A percentile compares a stretch with the other conserved stretches of the same genome.
Evolutionary conservation across 2,888 invertebrate genomes (phyloP).

Genomic region (Trypoxylon attenuatum): DNA sequence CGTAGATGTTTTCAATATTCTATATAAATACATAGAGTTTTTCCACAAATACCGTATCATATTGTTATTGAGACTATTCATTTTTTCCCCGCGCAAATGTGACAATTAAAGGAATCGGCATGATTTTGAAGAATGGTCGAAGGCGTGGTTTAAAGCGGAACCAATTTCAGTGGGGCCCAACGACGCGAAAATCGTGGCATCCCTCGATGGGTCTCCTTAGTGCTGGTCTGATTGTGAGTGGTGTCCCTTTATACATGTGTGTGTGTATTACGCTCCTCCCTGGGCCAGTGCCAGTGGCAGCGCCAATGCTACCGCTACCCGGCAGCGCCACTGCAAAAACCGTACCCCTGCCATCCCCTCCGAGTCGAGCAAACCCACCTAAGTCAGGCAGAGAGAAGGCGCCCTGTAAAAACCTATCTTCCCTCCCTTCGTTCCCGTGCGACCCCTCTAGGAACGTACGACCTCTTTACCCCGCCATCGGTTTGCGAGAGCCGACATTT

Average conservation of each 20-base stretch:
- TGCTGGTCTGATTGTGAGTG: no score
- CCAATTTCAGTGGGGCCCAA: background rate
- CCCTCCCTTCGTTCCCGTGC: slow-evolving; percentile 29
- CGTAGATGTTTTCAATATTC: no score
- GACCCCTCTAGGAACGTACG: slow-evolving; percentile 35
- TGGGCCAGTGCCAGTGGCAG: slow-evolving; percentile 37
- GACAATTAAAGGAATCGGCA: no score
- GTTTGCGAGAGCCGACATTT: slow-evolving; percentile 39
- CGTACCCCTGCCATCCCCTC: slow-evolving; percentile 48
- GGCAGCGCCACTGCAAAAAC: slow-evolving; percentile 37
- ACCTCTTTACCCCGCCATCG: slow-evolving; percentile 36
- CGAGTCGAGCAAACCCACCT: slow-evolving; percentile 24
- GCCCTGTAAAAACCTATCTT: slow-evolving; percentile 48
- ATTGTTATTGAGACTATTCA: no score
- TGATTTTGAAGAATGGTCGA: no score
- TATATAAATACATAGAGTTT: no score
- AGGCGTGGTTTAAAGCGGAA: slow-evolving; percentile 33
- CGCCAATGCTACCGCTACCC: background rate
- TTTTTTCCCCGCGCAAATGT: no score
- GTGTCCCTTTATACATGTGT: slow-evolving; percentile 35
- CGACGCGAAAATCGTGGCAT: slow-evolving; percentile 34
- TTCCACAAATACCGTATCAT: no score
- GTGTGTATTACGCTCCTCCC: slow-evolving; percentile 47
- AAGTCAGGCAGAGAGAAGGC: slow-evolving; percentile 36
- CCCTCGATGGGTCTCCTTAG: slow-evolving; percentile 14